These are phyloP conservation scores for Brachionus koreanus DNA, from an alignment of 1,140 invertebrate genomes.

Conservation along the genomic window DNA sequence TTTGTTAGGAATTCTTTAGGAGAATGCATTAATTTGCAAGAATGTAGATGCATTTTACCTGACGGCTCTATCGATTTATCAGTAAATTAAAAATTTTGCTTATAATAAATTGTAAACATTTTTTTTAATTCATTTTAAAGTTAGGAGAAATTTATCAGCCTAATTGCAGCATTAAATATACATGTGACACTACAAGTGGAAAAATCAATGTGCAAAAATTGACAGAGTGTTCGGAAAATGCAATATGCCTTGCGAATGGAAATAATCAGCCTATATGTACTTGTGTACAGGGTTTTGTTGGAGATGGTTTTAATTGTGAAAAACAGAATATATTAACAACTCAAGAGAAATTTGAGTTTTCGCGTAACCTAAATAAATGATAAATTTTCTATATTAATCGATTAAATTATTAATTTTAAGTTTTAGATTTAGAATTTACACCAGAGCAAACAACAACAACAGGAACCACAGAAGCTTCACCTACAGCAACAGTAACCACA, in stretches of 20 bases:
- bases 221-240: not conserved
- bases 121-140: not conserved
- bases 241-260: not conserved
- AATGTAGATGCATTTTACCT: constrained; percentile 30
- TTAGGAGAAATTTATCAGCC: not conserved
- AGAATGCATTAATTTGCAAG: not conserved
- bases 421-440: not conserved
- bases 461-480: not conserved
- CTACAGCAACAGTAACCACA: not conserved
- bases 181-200: not conserved
- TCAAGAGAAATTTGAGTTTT: not conserved
- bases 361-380: not conserved
- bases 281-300: not conserved
- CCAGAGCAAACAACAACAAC: not conserved
- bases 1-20: not conserved
- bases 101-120: not conserved
- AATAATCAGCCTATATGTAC: not conserved
- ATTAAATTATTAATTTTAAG: not conserved
- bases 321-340: not conserved
- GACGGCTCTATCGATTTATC: not conserved
- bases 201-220: not conserved
- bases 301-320: constrained; percentile 8
- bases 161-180: not conserved
- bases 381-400: not conserved
- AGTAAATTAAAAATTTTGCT: not conserved